Base-by-base conservation (phyloP, 2,888 invertebrate species). In the Xanthia togata region DNA sequence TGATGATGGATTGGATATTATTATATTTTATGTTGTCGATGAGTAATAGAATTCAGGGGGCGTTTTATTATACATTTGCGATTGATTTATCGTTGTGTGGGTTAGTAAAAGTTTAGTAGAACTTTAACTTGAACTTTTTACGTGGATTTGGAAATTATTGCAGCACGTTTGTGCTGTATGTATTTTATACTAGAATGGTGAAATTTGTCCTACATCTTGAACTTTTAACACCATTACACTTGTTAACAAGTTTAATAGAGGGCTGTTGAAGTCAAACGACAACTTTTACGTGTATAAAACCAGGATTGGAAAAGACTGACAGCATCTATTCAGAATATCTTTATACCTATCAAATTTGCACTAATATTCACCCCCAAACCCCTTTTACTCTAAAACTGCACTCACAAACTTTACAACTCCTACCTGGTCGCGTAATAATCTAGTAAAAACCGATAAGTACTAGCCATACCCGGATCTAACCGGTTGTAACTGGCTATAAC, bases 361-460 rank as follows among this genome's bases (percentile, higher is more conserved):
- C 14, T 2, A 41, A 44, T 14, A 23, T 55, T 31, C 9, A 70
- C 31, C 60, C 26, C 35, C 5, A 3, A 11, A 72, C 6, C 50
- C 44, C 17, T 60, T 50, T 74, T 20, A 50, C 14, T 4, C n/a
- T 12, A 59, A 81, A 79, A 63, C 35, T 78, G 47, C 57, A 74
- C n/a, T 57, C 38, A 20, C 31, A 70, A 70, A 82, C 69, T 70
- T 80, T 55, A 41, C 35, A 76, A 17, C 57, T 60, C 38, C 38
- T 79, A 79, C 81, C 83, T 79, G 78, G 38, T 23, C 68, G 44
- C 47, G 74, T 65, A 82, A 85, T 81, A 79, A 82, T 75, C 84
- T 73, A 73, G 82, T 81, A 84, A 85, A 90, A 90, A 89, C 88
- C 87, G 87, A 89, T 89, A 89, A 90, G 88, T 88, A 80, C 84